Evolutionary conservation across 2,113 vertebrate species (phyloP), one percentile per base, ranked within the genome.

Genomic region (Jaculus jaculus): DNA sequence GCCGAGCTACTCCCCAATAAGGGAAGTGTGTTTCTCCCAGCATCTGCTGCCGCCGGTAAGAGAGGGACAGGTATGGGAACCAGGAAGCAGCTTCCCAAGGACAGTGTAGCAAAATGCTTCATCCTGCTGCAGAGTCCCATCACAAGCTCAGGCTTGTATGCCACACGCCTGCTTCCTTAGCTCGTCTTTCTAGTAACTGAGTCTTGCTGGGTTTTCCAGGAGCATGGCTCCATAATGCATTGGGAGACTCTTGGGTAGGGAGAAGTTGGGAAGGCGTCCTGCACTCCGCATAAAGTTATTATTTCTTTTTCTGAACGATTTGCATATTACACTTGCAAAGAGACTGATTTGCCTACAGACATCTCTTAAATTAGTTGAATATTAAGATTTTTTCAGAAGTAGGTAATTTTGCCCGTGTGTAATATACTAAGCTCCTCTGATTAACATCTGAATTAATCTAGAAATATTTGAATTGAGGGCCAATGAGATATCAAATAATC

Each of bases 371-470:
- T 89, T 68, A 94, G 72, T 87, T 89, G 90, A 96, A 92, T 90
- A 81, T 65, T 91, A 92, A 90, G 83, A 80, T 91, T 96, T 90
- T 90, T 92, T 84, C 91, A 94, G 84, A 91, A 96, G 93, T 71
- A 93, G 81, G 16, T 91, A 94, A 95, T 96, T 95, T 84, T 82
- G 68, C 89, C 63, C 39, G 9, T 78, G 89, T 87, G 39, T 73
- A 82, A 93, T 95, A 89, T n/a, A 90, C 74, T 86, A 79, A 96
- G 71, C 21, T 87, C 77, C 92, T 94, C 71, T 95, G 93, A 96
- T 95, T 96, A 95, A 92, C 91, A 95, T 74, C 63, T 91, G 93
- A 97, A 95, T 95, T 94, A 94, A 96, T 96, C 89, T 83, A 88
- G 90, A 95, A 60, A 51, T 81, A 89, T 21, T 42, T 92, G 77